Evolutionary conservation across 2,797 vertebrate species (phyloP).

Genomic region (Lacerta agilis): DNA sequence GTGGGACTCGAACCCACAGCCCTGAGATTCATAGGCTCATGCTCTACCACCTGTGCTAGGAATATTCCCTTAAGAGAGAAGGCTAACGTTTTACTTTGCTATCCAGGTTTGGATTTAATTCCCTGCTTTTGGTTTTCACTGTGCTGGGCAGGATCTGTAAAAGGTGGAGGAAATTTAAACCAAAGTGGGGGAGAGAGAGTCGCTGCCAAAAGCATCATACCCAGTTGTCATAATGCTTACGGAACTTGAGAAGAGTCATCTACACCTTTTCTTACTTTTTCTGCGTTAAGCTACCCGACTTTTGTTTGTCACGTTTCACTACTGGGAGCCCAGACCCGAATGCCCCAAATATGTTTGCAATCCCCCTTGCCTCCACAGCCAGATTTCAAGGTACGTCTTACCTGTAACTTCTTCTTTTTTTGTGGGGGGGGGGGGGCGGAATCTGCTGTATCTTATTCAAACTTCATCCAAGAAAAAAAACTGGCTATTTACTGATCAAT

Average conservation of each 20-base stretch:
- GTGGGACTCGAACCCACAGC: too few relatives aligned
- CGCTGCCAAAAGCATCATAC: neutral
- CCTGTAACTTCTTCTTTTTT: neutral
- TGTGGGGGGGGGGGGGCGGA: too few relatives aligned
- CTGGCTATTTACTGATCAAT: neutral
- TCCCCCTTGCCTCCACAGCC: neutral
- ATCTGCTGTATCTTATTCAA: neutral
- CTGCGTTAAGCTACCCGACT: neutral
- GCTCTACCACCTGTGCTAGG: too few relatives aligned
- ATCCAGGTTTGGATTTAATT: constrained; percentile 26
- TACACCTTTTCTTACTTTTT: neutral
- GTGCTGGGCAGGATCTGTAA: neutral
- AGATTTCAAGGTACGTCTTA: neutral
- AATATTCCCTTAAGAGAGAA: neutral
- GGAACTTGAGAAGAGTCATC: neutral
- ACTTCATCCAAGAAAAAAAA: neutral
- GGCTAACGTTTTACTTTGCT: constrained; percentile 8
- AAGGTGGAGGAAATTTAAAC: neutral
- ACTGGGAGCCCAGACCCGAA: neutral
- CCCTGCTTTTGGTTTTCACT: constrained; percentile 27
- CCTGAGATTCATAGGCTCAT: too few relatives aligned
- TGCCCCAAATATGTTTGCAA: neutral
- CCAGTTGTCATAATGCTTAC: neutral
- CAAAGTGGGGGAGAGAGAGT: neutral
- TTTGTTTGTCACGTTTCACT: neutral